Evolutionary conservation across 2,888 invertebrate genomes (phyloP), one percentile per base, ranked within the genome.

Genomic region (Bombylius discolor): DNA sequence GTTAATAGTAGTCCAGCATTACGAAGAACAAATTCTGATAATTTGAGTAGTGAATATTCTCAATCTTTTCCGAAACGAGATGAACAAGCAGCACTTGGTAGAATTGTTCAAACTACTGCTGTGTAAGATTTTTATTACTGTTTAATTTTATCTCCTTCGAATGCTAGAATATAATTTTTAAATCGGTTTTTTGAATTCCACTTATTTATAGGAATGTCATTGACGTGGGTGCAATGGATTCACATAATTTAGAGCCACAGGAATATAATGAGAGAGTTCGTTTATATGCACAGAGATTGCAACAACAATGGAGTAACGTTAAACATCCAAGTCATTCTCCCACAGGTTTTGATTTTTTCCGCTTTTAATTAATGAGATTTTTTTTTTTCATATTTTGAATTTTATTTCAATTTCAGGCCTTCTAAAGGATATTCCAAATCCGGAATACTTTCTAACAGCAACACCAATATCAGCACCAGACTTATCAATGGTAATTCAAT

Each of bases 151-250:
- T 56, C 57, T 53, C 45, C 56, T 49, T 49, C 23, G 50, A 39
- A 52, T 34, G 48, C 62, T 52, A 12, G 13, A 52, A 1, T 32
- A 34, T 14, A n/a, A 13, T 13, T 4, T 44, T n/a, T 61, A 33
- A 33, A 44, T 44, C 33, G 34, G 1, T n/a, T 23, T 36, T 47
- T n/a, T 33, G 23, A 12, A 36, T 49, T 3, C 9, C 34, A 33
- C 33, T 47, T 59, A 56, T 60, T 74, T 76, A 9, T 74, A 92
- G 92, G 58, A 91, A 92, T 76, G 91, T 94, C 58, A 94, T 94
- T 66, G 94, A 94, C 77, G 92, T 94, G n/a, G 88, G 90, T 52
- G 90, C 93, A 4, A 78, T 92, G 63, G 93, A 92, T 60, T 85
- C 89, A 11, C 91, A 91, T 71, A 86, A 87, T 64, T 77, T 94